These are phyloP conservation scores for Mustelus asterias DNA, from an alignment of 2,113 vertebrate genomes.

Conservation along the genomic window DNA sequence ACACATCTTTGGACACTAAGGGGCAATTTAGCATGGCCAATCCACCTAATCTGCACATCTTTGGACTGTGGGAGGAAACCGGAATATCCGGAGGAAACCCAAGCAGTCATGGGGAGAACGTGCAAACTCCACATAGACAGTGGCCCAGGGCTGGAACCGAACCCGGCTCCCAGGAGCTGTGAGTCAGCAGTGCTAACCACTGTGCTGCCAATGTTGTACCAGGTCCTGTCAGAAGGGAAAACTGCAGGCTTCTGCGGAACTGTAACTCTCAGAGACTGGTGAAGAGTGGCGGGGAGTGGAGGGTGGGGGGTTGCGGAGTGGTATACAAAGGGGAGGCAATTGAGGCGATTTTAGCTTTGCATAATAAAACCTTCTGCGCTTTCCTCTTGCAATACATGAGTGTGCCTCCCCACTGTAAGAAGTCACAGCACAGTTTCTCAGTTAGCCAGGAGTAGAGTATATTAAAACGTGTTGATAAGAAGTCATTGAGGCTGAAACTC, in stretches of 20 bases:
- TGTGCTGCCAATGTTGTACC: too few species aligned
- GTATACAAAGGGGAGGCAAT: neutral
- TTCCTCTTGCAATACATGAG: neutral
- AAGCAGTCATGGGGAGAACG: too few species aligned
- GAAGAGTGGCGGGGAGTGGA: neutral
- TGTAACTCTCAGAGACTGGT: neutral
- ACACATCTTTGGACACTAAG: too few species aligned
- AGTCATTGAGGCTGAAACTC: neutral
- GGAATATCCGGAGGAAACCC: too few species aligned
- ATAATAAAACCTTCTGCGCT: neutral
- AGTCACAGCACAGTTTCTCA: neutral
- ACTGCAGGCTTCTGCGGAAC: neutral
- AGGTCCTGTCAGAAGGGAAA: neutral
- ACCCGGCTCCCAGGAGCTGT: too few species aligned
- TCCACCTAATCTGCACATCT: too few species aligned
- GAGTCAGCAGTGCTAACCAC: too few species aligned
- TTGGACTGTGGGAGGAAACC: too few species aligned
- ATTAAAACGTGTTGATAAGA: conserved; percentile 17
- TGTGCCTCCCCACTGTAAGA: neutral
- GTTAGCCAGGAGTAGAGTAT: neutral
- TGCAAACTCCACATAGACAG: too few species aligned
- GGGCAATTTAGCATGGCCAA: too few species aligned
- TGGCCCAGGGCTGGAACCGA: too few species aligned
- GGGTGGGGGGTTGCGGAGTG: neutral
- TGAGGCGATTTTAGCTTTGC: neutral